Conservation (phyloP, 2,888 invertebrate species). For the Drosophila recens region DNA sequence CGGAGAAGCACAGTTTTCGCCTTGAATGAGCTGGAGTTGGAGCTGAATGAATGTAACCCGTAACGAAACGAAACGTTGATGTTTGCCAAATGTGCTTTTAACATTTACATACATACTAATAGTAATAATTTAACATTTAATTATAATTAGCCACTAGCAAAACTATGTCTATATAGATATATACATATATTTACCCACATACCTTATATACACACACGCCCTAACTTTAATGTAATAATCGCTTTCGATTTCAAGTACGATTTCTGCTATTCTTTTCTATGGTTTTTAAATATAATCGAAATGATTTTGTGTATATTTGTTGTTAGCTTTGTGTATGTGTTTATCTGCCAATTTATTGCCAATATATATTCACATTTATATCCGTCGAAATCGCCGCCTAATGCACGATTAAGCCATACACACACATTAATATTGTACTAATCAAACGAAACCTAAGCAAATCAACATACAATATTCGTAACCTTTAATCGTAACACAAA, state of each 20-base stretch:
- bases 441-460: conserved; percentile 37
- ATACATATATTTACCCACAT: conserved; percentile 36
- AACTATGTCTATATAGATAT: conserved; percentile 60
- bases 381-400: conserved; percentile 14
- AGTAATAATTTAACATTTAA: conserved; percentile 76
- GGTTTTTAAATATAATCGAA: conserved; percentile 7
- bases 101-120: conserved; percentile 80
- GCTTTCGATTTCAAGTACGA: conserved; percentile 9
- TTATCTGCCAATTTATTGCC: conserved; percentile 81
- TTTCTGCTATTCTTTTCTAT: conserved; percentile 32
- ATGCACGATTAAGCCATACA: conserved; percentile 28
- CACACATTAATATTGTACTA: conserved; percentile 35
- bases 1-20: conserved; percentile 85
- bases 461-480: conserved; percentile 26
- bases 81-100: conserved; percentile 84
- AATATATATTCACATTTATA: too few relatives aligned
- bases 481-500: conserved; percentile 44
- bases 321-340: conserved; percentile 53
- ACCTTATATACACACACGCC: conserved; percentile 25
- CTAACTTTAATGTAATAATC: conserved; percentile 44
- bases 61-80: conserved; percentile 31
- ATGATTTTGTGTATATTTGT: conserved; percentile 55
- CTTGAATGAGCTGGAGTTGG: conserved; percentile 78
- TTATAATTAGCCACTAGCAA: conserved; percentile 76
- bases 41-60: conserved; percentile 5